Base-by-base conservation (phyloP, 2,797 vertebrate genomes). In the Discoglossus pictus region DNA sequence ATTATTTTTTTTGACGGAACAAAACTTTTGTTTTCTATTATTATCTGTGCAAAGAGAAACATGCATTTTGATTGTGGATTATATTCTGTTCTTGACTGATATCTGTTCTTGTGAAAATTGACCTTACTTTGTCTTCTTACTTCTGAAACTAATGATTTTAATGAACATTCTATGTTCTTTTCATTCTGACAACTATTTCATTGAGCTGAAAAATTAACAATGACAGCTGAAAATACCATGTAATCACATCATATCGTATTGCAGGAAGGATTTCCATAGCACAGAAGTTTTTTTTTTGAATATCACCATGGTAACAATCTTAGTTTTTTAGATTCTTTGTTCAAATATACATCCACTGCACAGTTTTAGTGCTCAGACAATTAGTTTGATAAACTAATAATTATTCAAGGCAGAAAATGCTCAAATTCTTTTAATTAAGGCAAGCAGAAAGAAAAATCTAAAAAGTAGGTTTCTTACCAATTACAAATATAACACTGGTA, bases 301-400 rank as follows among this genome's bases (percentile, higher is more conserved):
- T 52, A 76, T 86, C 82, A 77, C 84, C 80, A 86, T 86, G 83
- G 83, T 79, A 87, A 88, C 81, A 70, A 60, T 78, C 70, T 2
- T 0, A 15, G 75, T 78, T 47, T 31, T 58, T 78, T 77, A 31
- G 46, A 75, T 79, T 83, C 69, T 76, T 73, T 79, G 53, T 73
- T 82, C 75, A 73, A 74, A 76, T 72, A 46, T 65, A 65, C 35
- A 76, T 78, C 82, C 76, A 58, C 44, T 63, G 54, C 11, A 7
- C 12, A 77, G 66, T 76, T 56, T 61, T 75, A 78, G 44, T 74
- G 13, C 24, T 61, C 17, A 39, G 12, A 62, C 40, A 61, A 53
- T 53, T 54, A 54, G 21, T 35, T 61, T 61, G 11, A 61, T 54
- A 68, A 61, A 46, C 39, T 40, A 34, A 11, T 46, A 61, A 44